A percentile compares a stretch with the other conserved stretches of the same genome.
Evolutionary conservation across 1,140 invertebrate species (phyloP).

Genomic region (Macrostomum lignano): DNA sequence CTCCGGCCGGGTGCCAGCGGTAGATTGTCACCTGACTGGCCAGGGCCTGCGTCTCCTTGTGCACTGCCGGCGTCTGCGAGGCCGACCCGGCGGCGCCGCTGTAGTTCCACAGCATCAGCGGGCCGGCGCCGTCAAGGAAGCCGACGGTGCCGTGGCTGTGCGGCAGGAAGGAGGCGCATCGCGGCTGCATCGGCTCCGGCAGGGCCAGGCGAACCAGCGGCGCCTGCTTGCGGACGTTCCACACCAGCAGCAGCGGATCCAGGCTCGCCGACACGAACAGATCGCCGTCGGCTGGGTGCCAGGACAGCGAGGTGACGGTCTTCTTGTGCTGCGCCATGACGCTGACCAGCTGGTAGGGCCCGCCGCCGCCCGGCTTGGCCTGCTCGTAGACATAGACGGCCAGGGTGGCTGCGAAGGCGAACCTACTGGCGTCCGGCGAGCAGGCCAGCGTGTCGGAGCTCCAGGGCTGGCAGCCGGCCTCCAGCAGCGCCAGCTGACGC

Average conservation of each 20-base stretch:
- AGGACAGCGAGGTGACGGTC: constrained; percentile 26
- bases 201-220: constrained; percentile 12
- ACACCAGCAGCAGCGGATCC: constrained; percentile 21
- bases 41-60: too few relatives aligned
- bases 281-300: constrained; percentile 19
- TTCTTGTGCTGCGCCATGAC: constrained; percentile 31
- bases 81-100: constrained; percentile 1
- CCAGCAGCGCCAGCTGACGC: too few relatives aligned
- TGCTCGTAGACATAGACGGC: constrained; percentile 31
- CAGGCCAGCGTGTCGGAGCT: constrained; percentile 25
- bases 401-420: constrained; percentile 30
- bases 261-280: constrained; percentile 18
- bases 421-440: constrained; percentile 17
- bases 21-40: too few relatives aligned
- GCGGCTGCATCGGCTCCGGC: constrained; percentile 11
- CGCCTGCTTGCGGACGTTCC: constrained; percentile 18
- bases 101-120: constrained; percentile 19
- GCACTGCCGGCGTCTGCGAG: too few relatives aligned
- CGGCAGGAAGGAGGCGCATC: constrained; percentile 11
- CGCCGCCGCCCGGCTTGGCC: too few relatives aligned
- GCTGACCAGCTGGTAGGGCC: constrained; percentile 25
- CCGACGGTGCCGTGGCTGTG: constrained; percentile 13
- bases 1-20: too few relatives aligned
- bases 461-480: constrained; percentile 31
- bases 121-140: constrained; percentile 16